Evolutionary conservation across 2,797 vertebrate genomes (phyloP), one percentile per base, ranked within the genome.

Genomic region (Knipowitschia caucasica): DNA sequence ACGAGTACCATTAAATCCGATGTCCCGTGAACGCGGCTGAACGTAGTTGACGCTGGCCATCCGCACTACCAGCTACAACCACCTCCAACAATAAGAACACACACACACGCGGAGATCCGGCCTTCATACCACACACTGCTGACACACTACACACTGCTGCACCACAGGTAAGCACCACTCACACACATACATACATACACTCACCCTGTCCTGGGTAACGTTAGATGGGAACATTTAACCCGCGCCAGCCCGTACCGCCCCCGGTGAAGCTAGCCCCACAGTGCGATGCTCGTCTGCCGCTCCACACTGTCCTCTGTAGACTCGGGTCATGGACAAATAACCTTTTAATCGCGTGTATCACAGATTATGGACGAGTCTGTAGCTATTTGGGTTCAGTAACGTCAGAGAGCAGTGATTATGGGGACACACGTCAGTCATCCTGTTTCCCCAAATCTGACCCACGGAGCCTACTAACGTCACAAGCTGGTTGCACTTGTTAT

Each of bases 221-320:
- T 1, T 4, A 23, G 14, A n/a, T 3, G 25, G 12, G 14, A 35
- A n/a, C 42, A 12, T 10, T 1, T 31, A 23, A 15, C 26, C 20
- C 7, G 43, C 50, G 2, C 25, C 21, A 15, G 29, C 39, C 53
- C 61, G 57, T 58, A 58, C 18, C 39, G 43, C 26, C 9, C 23
- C 30, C 1, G 26, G 10, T 29, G 20, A 46, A 20, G 29, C 26
- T 34, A 40, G 15, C 47, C 43, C 14, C 33, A 64, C 26, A 34
- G 42, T 58, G 36, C 27, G 79, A 77, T 78, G 74, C 63, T 75
- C 29, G 14, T 20, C 15, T 66, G 62, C 67, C 62, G 54, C 36
- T 51, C 33, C 45, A 47, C 34, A 27, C 21, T 46, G 47, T 5
- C 31, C 7, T 4, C 18, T 39, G 4, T 14, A 26, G 4, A 10